Evolutionary conservation across 2,888 invertebrate genomes (phyloP).

Genomic region (Strigamia transsilvanica): DNA sequence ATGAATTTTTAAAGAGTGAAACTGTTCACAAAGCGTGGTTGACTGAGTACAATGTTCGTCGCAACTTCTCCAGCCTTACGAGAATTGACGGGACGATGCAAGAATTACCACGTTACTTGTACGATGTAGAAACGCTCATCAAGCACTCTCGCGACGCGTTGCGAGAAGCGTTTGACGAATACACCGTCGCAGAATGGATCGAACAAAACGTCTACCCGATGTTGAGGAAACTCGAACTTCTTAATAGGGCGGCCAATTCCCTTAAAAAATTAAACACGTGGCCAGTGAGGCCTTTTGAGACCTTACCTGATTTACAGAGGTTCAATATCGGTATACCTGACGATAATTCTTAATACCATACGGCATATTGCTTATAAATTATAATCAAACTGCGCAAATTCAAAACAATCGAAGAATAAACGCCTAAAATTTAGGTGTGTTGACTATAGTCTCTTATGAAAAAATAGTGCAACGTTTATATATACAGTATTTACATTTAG

Average conservation of each 20-base stretch:
- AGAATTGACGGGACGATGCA: constrained; percentile 72
- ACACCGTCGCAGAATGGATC: constrained; percentile 73
- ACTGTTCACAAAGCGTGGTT: constrained; percentile 70
- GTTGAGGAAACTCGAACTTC: constrained; percentile 67
- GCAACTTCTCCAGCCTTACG: constrained; percentile 74
- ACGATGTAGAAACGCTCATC: constrained; percentile 58
- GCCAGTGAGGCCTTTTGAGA: constrained; percentile 69
- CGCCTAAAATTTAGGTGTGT: constrained; percentile 44
- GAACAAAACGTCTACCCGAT: constrained; percentile 73
- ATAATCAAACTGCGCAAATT: not conserved
- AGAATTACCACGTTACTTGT: constrained; percentile 58
- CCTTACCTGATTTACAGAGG: constrained; percentile 55
- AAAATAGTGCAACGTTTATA: constrained; percentile 24
- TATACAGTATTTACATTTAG: not conserved
- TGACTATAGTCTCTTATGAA: not conserved
- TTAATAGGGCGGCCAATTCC: constrained; percentile 68
- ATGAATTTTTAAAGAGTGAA: constrained; percentile 53
- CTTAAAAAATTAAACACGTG: constrained; percentile 69
- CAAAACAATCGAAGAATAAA: not conserved
- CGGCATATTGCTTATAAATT: not conserved
- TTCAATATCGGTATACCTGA: constrained; percentile 55
- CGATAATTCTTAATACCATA: constrained; percentile 52
- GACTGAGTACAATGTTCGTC: constrained; percentile 75
- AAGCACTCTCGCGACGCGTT: constrained; percentile 60
- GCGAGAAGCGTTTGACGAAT: constrained; percentile 68